Percentiles rank a stretch among this genome's conserved stretches.
Conservation (phyloP, 1,140 invertebrate species). For the Leptinotarsa texana region DNA sequence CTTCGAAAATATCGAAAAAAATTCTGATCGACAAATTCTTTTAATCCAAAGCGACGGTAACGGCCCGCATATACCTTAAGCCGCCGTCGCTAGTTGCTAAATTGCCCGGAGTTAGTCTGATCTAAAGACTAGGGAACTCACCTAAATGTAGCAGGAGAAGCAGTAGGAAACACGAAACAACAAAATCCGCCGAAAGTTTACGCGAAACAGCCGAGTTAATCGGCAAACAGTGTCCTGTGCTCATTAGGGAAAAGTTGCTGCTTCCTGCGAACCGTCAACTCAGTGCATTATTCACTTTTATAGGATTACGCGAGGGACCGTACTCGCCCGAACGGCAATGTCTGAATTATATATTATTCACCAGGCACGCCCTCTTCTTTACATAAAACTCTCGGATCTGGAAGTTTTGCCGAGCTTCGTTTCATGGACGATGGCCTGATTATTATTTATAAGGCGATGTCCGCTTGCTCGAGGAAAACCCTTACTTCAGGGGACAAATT, state of each 20-base stretch:
- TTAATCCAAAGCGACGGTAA: no score
- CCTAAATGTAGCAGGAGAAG: slow-evolving; percentile 18
- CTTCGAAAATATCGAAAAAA: no score
- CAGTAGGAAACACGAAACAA: slow-evolving; percentile 18
- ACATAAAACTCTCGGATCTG: slow-evolving; percentile 31
- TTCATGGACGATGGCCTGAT: slow-evolving; percentile 19
- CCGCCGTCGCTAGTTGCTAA: not conserved
- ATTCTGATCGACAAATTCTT: no score
- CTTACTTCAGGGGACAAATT: not conserved
- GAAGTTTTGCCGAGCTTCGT: slow-evolving; percentile 21
- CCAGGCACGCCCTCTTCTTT: slow-evolving; percentile 27
- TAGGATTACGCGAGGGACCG: slow-evolving; percentile 28
- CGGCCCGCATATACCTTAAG: no score
- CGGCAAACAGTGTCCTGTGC: slow-evolving; percentile 20
- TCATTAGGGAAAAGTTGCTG: slow-evolving; percentile 21
- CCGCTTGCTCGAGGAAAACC: not conserved
- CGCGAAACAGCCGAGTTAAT: slow-evolving; percentile 20
- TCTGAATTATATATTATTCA: slow-evolving; percentile 35
- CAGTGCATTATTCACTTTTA: slow-evolving; percentile 38
- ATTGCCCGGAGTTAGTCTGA: not conserved
- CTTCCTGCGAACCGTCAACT: slow-evolving; percentile 30
- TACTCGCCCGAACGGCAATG: slow-evolving; percentile 9
- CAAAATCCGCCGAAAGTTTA: slow-evolving; percentile 18
- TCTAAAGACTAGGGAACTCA: not conserved
- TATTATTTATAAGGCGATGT: slow-evolving; percentile 29